phyloP scores from a whole-genome alignment of 2,888 invertebrate genomes.

The Orthosia gracilis region DNA sequence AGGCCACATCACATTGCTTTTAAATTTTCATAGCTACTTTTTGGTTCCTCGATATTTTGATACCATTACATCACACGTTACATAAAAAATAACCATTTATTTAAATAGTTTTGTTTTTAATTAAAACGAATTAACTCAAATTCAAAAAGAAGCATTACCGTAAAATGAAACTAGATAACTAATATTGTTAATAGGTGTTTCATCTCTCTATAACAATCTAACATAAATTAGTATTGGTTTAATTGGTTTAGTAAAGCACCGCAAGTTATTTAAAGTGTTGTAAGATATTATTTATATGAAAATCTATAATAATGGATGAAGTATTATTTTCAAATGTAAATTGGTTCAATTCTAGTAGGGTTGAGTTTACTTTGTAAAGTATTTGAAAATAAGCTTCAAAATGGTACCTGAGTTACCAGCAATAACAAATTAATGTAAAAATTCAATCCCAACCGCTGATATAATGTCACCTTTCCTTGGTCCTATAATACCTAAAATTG shows the following conservation, averaged over 20 bases:
- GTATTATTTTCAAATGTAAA: no score
- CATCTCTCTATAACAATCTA: no score
- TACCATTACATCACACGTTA: constrained; percentile 17
- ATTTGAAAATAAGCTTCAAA: no score
- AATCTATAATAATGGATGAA: background rate
- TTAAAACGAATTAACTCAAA: background rate
- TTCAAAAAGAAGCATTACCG: background rate
- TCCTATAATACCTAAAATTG: no score
- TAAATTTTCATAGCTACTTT: background rate
- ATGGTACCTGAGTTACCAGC: background rate
- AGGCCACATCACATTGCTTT: background rate
- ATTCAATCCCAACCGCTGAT: no score
- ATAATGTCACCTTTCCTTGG: no score
- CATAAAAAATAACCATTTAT: background rate
- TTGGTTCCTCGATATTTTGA: background rate
- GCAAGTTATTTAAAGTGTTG: background rate
- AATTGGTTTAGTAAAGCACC: background rate
- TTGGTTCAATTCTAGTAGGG: no score
- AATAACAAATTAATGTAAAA: no score
- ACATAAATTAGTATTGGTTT: no score
- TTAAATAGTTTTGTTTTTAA: no score
- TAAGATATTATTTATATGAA: background rate
- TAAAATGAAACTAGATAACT: background rate
- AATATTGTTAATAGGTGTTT: no score
- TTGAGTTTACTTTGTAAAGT: background rate